These are phyloP conservation scores for Trachelus troglodyta DNA, from an alignment of 2,888 invertebrate species.

Conservation along the genomic window DNA sequence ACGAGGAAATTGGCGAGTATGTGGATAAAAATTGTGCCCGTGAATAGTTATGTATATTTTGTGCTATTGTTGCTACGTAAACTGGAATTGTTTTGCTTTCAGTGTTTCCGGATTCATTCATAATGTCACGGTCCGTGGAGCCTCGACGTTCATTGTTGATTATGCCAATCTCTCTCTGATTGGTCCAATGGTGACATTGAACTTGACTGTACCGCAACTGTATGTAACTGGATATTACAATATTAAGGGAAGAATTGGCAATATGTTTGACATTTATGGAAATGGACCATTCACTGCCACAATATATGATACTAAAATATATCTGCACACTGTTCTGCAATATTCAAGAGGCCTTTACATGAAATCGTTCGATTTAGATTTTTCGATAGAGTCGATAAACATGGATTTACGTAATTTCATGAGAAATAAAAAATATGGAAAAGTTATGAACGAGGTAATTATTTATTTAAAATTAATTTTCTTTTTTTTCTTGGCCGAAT, in stretches of 20 bases:
- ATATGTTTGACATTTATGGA: constrained; percentile 45
- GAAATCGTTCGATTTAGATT: constrained; percentile 57
- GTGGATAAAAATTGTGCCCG: constrained; percentile 5
- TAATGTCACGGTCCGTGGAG: constrained; percentile 42
- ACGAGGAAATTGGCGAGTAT: constrained; percentile 57
- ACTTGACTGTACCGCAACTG: constrained; percentile 51
- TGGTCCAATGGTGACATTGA: constrained; percentile 53
- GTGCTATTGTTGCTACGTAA: neutral
- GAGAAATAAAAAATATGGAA: constrained; percentile 46
- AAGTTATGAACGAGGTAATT: constrained; percentile 51
- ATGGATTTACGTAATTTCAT: constrained; percentile 51
- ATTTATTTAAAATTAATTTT: constrained; percentile 2
- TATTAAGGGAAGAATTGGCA: constrained; percentile 52
- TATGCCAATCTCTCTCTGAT: constrained; percentile 53
- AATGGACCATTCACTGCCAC: constrained; percentile 46
- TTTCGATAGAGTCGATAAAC: constrained; percentile 42
- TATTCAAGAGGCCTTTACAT: constrained; percentile 56
- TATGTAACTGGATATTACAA: constrained; percentile 52
- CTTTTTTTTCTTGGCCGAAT: constrained; percentile 6
- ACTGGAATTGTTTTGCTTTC: constrained; percentile 18
- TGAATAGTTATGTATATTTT: neutral
- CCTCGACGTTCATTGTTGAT: constrained; percentile 54
- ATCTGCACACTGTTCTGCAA: constrained; percentile 52
- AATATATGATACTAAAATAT: constrained; percentile 45
- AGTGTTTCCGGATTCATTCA: constrained; percentile 47